Conservation (phyloP, 2,888 invertebrate species). For the Xanthia togata region DNA sequence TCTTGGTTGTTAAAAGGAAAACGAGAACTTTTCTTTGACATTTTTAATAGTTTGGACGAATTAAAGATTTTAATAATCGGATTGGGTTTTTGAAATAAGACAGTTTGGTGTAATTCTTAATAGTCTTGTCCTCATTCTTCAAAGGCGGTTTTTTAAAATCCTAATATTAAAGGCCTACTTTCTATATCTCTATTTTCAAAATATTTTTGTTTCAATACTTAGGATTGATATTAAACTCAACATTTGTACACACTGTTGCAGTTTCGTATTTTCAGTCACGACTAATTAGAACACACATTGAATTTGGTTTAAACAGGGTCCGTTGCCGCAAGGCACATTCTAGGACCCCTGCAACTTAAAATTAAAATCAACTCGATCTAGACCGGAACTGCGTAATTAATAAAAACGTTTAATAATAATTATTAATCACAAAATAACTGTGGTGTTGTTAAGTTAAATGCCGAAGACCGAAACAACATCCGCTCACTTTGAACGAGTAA, state of each 20-base stretch:
- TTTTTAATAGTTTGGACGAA: neutral
- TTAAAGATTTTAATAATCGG: neutral
- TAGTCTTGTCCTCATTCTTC: neutral
- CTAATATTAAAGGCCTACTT: too few relatives aligned
- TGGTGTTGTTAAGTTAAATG: conserved; percentile 74
- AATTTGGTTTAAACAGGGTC: neutral
- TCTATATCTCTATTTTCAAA: too few relatives aligned
- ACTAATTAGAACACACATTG: too few relatives aligned
- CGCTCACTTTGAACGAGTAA: conserved; percentile 69
- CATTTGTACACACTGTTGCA: too few relatives aligned
- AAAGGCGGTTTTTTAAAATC: neutral
- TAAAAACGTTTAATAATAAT: conserved; percentile 73
- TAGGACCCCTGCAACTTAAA: neutral
- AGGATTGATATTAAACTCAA: too few relatives aligned
- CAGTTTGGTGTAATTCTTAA: neutral
- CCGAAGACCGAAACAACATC: conserved; percentile 79
- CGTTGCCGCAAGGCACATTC: conserved; percentile 4
- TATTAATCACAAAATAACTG: conserved; percentile 77
- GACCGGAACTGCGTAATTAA: conserved; percentile 75
- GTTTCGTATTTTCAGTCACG: too few relatives aligned
- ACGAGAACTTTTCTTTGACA: neutral
- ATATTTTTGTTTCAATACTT: too few relatives aligned
- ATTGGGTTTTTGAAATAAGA: neutral
- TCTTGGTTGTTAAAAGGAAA: neutral
- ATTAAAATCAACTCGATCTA: neutral